phyloP scores from a whole-genome alignment of 1,140 invertebrate genomes.

The Vollenhovia emeryi region DNA sequence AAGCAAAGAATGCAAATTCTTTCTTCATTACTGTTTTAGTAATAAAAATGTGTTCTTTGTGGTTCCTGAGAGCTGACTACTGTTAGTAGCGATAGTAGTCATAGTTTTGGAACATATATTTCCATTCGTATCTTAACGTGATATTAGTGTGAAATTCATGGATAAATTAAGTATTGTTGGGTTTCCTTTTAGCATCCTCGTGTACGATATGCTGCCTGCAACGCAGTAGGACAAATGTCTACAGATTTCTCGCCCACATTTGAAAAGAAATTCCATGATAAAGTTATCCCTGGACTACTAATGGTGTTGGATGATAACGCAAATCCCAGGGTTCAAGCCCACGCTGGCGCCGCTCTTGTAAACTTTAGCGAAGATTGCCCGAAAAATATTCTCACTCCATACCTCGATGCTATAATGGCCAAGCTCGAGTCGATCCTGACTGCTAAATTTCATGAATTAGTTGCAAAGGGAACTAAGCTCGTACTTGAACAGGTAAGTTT shows the following conservation, averaged over 20 bases:
- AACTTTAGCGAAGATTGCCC: constrained; percentile 99
- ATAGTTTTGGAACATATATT: constrained; percentile 78
- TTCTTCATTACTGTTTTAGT: constrained; percentile 77
- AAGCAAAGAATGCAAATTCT: constrained; percentile 67
- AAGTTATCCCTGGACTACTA: constrained; percentile 96
- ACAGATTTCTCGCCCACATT: constrained; percentile 98
- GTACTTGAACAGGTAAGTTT: constrained; percentile 96
- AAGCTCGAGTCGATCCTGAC: constrained; percentile 97
- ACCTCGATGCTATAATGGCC: constrained; percentile 95
- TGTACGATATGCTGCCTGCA: constrained; percentile 98
- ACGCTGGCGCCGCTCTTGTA: constrained; percentile 97
- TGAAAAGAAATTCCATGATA: constrained; percentile 99
- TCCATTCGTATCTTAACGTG: neutral
- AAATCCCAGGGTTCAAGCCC: constrained; percentile 97
- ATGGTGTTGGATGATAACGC: constrained; percentile 95
- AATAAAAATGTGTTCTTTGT: constrained; percentile 63
- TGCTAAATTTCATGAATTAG: constrained; percentile 97
- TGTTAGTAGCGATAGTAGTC: constrained; percentile 56
- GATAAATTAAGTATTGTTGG: neutral
- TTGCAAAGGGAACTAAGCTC: constrained; percentile 97
- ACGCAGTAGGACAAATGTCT: constrained; percentile 99
- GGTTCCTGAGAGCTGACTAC: constrained; percentile 78
- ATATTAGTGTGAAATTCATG: neutral
- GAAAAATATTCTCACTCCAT: constrained; percentile 95
- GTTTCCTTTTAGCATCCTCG: constrained; percentile 91